phyloP scores from a whole-genome alignment of 2,888 invertebrate species.

The Chrysodeixis includens region DNA sequence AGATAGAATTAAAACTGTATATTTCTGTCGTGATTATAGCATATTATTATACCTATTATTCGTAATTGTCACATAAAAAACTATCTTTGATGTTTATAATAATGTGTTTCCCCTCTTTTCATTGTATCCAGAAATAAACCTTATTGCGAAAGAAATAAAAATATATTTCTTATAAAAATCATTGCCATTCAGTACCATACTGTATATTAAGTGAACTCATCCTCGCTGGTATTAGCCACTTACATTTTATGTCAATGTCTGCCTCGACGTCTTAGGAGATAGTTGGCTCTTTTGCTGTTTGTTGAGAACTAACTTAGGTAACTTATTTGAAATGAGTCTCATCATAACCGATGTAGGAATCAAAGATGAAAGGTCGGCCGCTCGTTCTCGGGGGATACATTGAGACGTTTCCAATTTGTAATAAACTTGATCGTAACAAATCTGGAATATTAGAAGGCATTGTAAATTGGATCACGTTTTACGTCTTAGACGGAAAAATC shows the following conservation, averaged over 20 bases:
- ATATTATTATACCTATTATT: neutral
- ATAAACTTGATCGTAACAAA: conserved; percentile 83
- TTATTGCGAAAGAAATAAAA: conserved; percentile 10
- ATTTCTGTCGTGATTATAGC: neutral
- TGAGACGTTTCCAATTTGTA: conserved; percentile 81
- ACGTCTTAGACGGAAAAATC: conserved; percentile 70
- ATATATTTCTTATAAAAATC: conserved; percentile 29
- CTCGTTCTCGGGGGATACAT: conserved; percentile 72
- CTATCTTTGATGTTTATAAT: too few species aligned
- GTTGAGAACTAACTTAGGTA: conserved; percentile 57
- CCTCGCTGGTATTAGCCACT: conserved; percentile 28
- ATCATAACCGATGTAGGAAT: conserved; percentile 66
- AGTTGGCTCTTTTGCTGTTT: conserved; percentile 42
- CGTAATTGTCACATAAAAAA: neutral
- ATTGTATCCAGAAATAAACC: neutral
- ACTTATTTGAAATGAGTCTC: conserved; percentile 60
- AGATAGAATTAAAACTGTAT: neutral
- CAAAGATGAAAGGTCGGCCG: conserved; percentile 69
- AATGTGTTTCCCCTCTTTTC: neutral
- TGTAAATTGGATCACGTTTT: conserved; percentile 84
- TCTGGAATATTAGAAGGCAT: conserved; percentile 81
- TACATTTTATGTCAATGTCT: conserved; percentile 34
- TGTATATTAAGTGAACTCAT: conserved; percentile 32
- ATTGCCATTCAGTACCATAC: conserved; percentile 18
- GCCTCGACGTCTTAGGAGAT: conserved; percentile 19